A percentile compares a stretch with the other conserved stretches of the same genome.
Conservation (phyloP, 2,113 vertebrate species). For the Candoia aspera region DNA sequence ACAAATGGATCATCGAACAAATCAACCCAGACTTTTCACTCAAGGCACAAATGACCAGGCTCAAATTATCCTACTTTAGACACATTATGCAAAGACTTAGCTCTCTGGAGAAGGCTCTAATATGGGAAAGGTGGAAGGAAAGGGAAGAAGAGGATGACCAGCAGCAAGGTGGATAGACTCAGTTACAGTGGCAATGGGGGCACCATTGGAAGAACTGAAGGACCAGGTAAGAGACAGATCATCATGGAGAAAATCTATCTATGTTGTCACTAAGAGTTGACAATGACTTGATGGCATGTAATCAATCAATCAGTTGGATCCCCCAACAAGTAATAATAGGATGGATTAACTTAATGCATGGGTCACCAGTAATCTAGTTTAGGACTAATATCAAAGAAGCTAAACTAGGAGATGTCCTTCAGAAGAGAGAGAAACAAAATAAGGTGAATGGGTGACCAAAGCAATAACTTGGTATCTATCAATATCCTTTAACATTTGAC, state of each 20-base stretch:
- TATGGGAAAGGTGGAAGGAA: background rate
- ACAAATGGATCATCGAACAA: background rate
- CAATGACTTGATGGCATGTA: background rate
- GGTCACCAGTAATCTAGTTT: background rate
- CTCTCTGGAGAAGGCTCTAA: background rate
- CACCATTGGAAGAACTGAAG: background rate
- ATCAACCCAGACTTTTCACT: background rate
- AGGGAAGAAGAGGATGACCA: background rate
- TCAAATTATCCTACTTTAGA: background rate
- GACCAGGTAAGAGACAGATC: background rate
- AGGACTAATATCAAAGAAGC: background rate
- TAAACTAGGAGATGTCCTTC: background rate
- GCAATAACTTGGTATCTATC: background rate
- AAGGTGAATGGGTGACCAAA: background rate
- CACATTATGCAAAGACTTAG: background rate
- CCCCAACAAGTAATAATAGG: background rate
- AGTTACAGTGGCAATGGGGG: background rate
- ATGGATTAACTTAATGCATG: background rate
- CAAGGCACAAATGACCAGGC: background rate
- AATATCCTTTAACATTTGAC: background rate
- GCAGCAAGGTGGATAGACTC: background rate
- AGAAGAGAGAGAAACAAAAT: background rate
- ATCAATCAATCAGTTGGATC: background rate
- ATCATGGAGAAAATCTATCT: background rate
- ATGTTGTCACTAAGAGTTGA: too few species aligned